A percentile compares a stretch with the other conserved stretches of the same genome.
These are phyloP conservation scores for Palythoa caribaeorum DNA, from an alignment of 92 coral and sea anemone species.

Conservation along the genomic window DNA sequence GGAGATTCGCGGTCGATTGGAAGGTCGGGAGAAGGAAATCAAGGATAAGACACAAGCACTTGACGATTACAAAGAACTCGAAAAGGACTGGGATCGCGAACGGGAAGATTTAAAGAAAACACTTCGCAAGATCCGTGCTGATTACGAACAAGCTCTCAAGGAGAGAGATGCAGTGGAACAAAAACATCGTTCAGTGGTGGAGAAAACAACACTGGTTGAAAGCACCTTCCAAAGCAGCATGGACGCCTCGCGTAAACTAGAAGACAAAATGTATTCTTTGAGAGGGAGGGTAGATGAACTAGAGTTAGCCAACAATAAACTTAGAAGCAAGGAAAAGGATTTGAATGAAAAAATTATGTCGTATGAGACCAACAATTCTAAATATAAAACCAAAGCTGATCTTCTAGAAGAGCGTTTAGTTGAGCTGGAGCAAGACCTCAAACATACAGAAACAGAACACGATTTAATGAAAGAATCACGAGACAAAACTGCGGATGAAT, in stretches of 20 bases:
- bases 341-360: slow-evolving; percentile 56
- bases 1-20: slow-evolving; percentile 76
- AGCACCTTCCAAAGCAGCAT: slow-evolving; percentile 71
- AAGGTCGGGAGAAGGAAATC: slow-evolving; percentile 63
- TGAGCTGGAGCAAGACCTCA: slow-evolving; percentile 83
- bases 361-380: slow-evolving; percentile 76
- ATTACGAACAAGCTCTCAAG: slow-evolving; percentile 63
- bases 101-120: slow-evolving; percentile 68
- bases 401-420: slow-evolving; percentile 78
- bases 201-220: slow-evolving; percentile 73
- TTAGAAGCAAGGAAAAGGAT: slow-evolving; percentile 75
- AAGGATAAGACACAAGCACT: slow-evolving; percentile 61
- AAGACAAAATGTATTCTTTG: slow-evolving; percentile 70
- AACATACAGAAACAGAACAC: slow-evolving; percentile 72
- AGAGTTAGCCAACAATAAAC: slow-evolving; percentile 63
- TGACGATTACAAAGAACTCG: slow-evolving; percentile 67
- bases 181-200: slow-evolving; percentile 66
- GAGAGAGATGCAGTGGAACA: slow-evolving; percentile 71
- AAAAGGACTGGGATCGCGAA: slow-evolving; percentile 62
- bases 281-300: slow-evolving; percentile 72
- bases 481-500: slow-evolving; percentile 76
- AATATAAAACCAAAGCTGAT: slow-evolving; percentile 80
- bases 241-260: slow-evolving; percentile 77
- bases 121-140: slow-evolving; percentile 66
- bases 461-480: slow-evolving; percentile 71